Percentiles rank a stretch among this genome's conserved stretches.
These are phyloP conservation scores for Chrysopa pallens DNA, from an alignment of 1,140 invertebrate species.

Conservation along the genomic window DNA sequence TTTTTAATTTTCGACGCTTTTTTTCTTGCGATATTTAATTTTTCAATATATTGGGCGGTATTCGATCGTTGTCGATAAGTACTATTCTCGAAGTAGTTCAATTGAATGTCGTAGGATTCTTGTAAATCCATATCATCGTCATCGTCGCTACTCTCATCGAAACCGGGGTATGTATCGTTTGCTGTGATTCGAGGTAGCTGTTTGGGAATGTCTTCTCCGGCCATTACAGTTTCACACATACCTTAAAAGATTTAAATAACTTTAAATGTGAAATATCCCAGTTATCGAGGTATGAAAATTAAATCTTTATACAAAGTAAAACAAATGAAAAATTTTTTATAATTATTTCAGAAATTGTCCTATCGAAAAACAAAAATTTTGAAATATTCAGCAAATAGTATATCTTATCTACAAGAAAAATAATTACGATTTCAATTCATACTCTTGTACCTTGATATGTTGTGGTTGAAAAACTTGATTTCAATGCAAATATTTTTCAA, in stretches of 20 bases:
- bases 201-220: conserved; percentile 34
- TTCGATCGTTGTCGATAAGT: conserved; percentile 66
- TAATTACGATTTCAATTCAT: too few relatives aligned
- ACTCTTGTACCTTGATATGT: too few relatives aligned
- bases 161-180: conserved; percentile 50
- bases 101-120: conserved; percentile 50
- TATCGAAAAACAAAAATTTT: conserved; percentile 40
- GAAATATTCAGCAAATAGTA: too few relatives aligned
- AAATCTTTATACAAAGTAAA: background rate
- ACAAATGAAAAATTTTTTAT: background rate
- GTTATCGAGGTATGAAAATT: conserved; percentile 14
- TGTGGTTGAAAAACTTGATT: too few relatives aligned
- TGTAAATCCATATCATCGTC: conserved; percentile 42
- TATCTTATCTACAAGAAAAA: too few relatives aligned
- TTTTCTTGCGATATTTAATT: conserved; percentile 71
- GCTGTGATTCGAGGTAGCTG: conserved; percentile 35
- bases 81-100: conserved; percentile 50
- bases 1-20: conserved; percentile 59
- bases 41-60: conserved; percentile 75
- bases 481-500: too few relatives aligned
- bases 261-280: conserved; percentile 21
- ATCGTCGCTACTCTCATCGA: conserved; percentile 59
- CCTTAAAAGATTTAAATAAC: conserved; percentile 23
- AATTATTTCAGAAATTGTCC: too few relatives aligned
- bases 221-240: conserved; percentile 52